Evolutionary conservation across 1,140 invertebrate genomes (phyloP).

Genomic region (Brachionus manjavacas): DNA sequence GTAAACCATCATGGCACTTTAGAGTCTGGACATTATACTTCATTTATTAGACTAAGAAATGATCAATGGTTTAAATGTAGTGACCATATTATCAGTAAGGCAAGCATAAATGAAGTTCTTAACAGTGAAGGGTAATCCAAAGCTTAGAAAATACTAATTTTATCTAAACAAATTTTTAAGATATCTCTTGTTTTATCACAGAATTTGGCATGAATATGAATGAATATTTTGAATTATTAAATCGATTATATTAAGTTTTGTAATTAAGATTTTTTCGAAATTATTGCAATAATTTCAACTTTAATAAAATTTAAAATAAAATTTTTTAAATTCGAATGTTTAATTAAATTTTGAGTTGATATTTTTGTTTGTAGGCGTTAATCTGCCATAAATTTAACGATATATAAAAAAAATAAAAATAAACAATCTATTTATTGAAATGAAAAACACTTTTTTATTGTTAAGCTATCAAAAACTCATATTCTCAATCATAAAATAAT

Average conservation of each 20-base stretch:
- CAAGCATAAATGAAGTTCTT: constrained; percentile 78
- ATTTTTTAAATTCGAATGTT: background rate
- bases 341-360: too few species aligned
- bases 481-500: too few species aligned
- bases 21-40: constrained; percentile 74
- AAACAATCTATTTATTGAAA: too few species aligned
- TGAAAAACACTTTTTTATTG: too few species aligned
- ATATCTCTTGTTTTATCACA: constrained; percentile 38
- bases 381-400: too few species aligned
- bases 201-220: constrained; percentile 41
- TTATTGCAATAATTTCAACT: background rate
- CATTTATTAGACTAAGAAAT: constrained; percentile 49
- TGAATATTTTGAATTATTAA: background rate
- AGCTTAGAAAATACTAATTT: background rate
- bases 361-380: too few species aligned
- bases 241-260: background rate
- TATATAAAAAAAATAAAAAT: too few species aligned
- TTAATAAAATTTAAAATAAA: background rate
- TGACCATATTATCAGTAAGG: constrained; percentile 82
- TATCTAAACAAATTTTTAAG: background rate
- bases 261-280: background rate
- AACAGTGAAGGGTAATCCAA: constrained; percentile 81
- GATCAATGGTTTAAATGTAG: constrained; percentile 83
- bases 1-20: constrained; percentile 81
- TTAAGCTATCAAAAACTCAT: too few species aligned